Base-by-base conservation (phyloP, 2,888 invertebrate genomes). In the Scaptomyza polygonia region DNA sequence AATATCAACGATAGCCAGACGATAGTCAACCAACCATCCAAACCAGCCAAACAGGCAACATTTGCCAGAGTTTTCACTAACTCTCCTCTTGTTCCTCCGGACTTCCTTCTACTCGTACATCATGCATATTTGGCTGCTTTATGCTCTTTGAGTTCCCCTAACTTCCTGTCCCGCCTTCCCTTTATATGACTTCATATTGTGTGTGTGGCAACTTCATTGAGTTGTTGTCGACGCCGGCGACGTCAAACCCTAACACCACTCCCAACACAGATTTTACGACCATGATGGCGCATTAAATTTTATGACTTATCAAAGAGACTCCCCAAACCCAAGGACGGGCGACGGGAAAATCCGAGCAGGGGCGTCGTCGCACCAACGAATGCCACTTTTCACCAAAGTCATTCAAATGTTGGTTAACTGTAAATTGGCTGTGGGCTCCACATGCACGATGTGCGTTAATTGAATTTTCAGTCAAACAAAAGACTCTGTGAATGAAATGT, bases 331-430 rank as follows among this genome's bases (percentile, higher is more conserved):
- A 14, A 42, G n/a, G 7, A 6, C n/a, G 12, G 12, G 16, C 27
- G 12, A 9, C 43, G 25, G 25, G 18, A 21, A 32, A 51, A 30
- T 8, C 32, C 32, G 12, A 12, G 32, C 32, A 32, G 55, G 44
- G 40, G 29, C 27, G 52, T 39, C 47, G 7, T 12, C 27, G 18
- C 29, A 8, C 43, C 52, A 49, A 0, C 14, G 25, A n/a, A 40
- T 47, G 30, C 29, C 25, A 29, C 34, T 54, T 55, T 48, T 32
- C 79, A 30, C 29, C 57, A 74, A 77, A 64, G 82, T 61, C 87
- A 84, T 87, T 84, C 67, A 87, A 56, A 87, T 84, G 65, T 84
- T 86, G 87, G 87, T 85, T 84, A 85, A 87, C 84, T 84, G 84
- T 85, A 84, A 84, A 84, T 84, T 80, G 79, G 79, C 80, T 79